These are phyloP conservation scores for Limosa lapponica DNA, from an alignment of 2,797 vertebrate species.

Conservation along the genomic window DNA sequence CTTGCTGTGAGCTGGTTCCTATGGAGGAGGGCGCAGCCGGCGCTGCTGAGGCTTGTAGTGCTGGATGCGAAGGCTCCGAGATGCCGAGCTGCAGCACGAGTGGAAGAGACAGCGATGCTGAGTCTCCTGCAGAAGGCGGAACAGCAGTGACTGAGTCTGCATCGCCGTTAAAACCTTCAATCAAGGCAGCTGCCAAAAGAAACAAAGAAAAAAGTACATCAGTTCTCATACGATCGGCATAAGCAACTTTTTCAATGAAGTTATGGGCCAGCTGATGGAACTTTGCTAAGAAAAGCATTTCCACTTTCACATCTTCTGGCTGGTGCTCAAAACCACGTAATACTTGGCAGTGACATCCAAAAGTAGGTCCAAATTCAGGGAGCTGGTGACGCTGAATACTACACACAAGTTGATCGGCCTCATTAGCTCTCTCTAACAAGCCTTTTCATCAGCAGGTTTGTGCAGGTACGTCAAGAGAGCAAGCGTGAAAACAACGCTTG, in stretches of 20 bases:
- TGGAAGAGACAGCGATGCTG: constrained; percentile 83
- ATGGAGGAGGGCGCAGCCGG: constrained; percentile 75
- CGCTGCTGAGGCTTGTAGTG: constrained; percentile 76
- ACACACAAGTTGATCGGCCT: not conserved
- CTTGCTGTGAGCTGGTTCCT: constrained; percentile 72
- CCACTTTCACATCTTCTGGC: not conserved
- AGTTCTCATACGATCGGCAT: not conserved
- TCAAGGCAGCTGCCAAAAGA: constrained; percentile 81
- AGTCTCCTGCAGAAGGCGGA: constrained; percentile 76
- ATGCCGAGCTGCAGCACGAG: constrained; percentile 83
- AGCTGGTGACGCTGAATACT: not conserved
- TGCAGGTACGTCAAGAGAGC: not conserved
- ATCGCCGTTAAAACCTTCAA: constrained; percentile 85
- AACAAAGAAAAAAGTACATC: not conserved
- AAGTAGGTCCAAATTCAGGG: not conserved
- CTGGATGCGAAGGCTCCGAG: constrained; percentile 76
- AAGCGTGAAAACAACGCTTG: not conserved
- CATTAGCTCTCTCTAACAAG: not conserved
- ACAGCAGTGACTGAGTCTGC: constrained; percentile 70
- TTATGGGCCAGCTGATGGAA: not conserved
- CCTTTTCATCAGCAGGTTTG: not conserved
- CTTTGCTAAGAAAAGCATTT: not conserved
- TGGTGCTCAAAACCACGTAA: not conserved
- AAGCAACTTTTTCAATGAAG: not conserved
- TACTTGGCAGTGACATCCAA: not conserved